Evolutionary conservation across 2,113 vertebrate species (phyloP).

Genomic region (Crypturellus undulatus): DNA sequence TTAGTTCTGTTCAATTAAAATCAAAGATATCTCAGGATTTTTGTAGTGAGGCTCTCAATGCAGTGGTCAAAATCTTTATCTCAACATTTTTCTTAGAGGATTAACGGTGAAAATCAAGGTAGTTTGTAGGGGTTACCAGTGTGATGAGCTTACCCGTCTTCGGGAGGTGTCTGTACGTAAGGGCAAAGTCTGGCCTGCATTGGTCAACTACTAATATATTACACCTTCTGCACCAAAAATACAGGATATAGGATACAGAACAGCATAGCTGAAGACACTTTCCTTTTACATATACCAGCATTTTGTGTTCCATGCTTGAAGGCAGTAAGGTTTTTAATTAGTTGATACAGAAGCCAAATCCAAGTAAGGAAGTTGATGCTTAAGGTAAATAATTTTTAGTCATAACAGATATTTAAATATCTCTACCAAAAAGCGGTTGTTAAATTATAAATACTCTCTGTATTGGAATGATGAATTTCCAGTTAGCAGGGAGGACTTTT

Average conservation of each 20-base stretch:
- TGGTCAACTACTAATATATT: slow-evolving; percentile 81
- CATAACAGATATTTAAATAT: neutral
- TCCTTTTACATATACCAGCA: neutral
- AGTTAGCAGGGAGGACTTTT: neutral
- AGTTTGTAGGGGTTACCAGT: slow-evolving; percentile 44
- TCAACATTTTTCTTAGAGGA: slow-evolving; percentile 18
- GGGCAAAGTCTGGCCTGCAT: slow-evolving; percentile 49
- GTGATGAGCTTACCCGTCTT: slow-evolving; percentile 53
- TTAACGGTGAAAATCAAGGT: slow-evolving; percentile 37
- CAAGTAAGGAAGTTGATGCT: neutral
- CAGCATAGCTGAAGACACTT: neutral
- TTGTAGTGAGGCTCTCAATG: neutral
- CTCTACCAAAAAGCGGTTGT: neutral
- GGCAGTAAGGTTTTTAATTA: neutral
- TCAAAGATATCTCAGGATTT: neutral
- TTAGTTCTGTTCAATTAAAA: neutral
- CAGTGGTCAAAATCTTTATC: slow-evolving; percentile 23
- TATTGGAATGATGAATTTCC: neutral
- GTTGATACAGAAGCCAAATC: neutral
- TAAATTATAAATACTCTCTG: neutral
- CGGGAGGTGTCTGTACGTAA: neutral
- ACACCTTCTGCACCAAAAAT: slow-evolving; percentile 67
- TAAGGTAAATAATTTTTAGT: neutral
- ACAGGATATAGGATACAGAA: neutral
- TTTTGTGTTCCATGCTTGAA: neutral